These are phyloP conservation scores for Boleophthalmus pectinirostris DNA, from an alignment of 2,113 vertebrate species.

Conservation along the genomic window DNA sequence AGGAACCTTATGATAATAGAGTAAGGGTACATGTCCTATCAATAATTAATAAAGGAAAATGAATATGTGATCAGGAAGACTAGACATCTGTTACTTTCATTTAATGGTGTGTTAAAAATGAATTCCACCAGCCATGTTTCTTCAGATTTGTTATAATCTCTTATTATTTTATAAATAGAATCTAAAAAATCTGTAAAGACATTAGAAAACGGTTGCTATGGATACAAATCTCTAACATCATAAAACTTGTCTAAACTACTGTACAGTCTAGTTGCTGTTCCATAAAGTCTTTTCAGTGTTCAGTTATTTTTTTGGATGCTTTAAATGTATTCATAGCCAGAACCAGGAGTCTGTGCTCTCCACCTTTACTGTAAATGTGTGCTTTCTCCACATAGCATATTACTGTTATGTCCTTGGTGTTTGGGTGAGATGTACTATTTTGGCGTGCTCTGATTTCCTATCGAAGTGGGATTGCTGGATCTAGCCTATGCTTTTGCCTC, in stretches of 20 bases:
- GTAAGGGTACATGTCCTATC: slow-evolving; percentile 36
- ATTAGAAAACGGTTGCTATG: not conserved
- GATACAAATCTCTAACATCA: not conserved
- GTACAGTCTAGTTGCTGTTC: not conserved
- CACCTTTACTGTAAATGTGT: not conserved
- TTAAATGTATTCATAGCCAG: not conserved
- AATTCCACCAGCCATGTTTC: not conserved
- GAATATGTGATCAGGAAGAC: slow-evolving; percentile 39
- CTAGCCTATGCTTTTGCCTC: slow-evolving; percentile 28
- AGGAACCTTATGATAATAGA: slow-evolving; percentile 41
- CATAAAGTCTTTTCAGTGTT: too few relatives aligned
- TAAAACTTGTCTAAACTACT: not conserved
- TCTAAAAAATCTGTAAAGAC: not conserved
- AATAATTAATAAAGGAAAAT: slow-evolving; percentile 56
- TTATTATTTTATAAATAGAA: not conserved
- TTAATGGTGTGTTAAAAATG: slow-evolving; percentile 18
- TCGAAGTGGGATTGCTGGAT: slow-evolving; percentile 39
- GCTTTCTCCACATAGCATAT: not conserved
- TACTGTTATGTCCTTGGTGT: slow-evolving; percentile 8
- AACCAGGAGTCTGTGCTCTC: not conserved
- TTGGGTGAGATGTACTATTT: slow-evolving; percentile 16
- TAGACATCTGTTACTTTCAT: slow-evolving; percentile 25
- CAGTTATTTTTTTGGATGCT: not conserved
- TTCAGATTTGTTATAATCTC: not conserved
- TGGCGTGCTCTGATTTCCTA: slow-evolving; percentile 35